phyloP scores from a whole-genome alignment of 2,113 vertebrate genomes.

The Corvus hawaiiensis region DNA sequence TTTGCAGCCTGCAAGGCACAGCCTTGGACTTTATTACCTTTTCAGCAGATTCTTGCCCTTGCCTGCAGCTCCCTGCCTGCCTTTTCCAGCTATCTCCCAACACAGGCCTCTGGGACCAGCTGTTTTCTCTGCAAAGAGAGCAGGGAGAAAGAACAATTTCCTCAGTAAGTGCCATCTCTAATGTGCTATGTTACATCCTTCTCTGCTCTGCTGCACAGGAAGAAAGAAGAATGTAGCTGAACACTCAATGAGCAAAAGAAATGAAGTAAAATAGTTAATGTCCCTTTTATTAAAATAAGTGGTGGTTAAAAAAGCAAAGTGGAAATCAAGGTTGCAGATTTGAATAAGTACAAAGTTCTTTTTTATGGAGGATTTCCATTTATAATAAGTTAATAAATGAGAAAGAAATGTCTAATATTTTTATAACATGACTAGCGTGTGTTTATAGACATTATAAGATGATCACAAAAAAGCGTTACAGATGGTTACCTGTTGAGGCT shows the following conservation, averaged over 20 bases:
- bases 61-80: neutral
- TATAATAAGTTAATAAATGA: neutral
- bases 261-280: neutral
- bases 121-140: neutral
- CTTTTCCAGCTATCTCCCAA: neutral
- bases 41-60: neutral
- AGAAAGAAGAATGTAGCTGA: neutral
- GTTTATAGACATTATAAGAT: neutral
- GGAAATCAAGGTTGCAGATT: neutral
- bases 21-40: neutral
- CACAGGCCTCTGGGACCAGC: neutral
- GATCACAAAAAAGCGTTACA: neutral
- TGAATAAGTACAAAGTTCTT: neutral
- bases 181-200: neutral
- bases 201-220: neutral
- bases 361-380: neutral
- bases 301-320: neutral
- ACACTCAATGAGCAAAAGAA: neutral
- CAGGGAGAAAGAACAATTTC: neutral
- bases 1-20: neutral
- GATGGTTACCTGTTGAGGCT: neutral
- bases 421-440: neutral
- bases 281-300: neutral
- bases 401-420: neutral
- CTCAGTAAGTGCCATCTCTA: neutral